phyloP scores from a whole-genome alignment of 2,113 vertebrate genomes.

The Ellobius talpinus region DNA sequence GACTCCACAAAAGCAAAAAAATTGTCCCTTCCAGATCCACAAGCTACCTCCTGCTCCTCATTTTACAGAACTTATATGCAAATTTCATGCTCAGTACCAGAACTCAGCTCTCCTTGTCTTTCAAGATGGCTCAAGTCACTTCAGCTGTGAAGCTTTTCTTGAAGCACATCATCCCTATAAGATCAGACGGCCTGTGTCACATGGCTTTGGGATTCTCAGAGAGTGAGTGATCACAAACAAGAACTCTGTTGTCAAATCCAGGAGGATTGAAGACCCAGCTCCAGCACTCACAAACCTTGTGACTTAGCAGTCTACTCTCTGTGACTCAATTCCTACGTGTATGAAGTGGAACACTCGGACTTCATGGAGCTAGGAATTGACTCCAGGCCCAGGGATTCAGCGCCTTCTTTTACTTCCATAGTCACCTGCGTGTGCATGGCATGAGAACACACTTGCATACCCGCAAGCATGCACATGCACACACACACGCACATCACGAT shows the following conservation, averaged over 20 bases:
- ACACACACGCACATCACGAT: not conserved
- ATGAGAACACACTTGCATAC: no score
- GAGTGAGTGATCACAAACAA: not conserved
- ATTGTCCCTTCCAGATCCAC: slow-evolving; percentile 7
- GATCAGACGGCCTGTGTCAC: not conserved
- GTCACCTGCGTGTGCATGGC: not conserved
- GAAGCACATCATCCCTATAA: slow-evolving; percentile 25
- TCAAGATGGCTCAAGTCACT: slow-evolving; percentile 21
- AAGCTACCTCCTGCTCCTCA: not conserved
- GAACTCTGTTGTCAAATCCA: not conserved
- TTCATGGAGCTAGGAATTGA: not conserved
- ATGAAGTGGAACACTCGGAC: not conserved
- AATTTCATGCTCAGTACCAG: not conserved
- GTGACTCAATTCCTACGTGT: slow-evolving; percentile 48
- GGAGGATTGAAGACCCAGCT: not conserved
- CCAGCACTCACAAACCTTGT: slow-evolving; percentile 3
- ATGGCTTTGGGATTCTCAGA: slow-evolving; percentile 23
- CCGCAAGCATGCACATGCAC: no score
- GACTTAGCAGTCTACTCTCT: not conserved
- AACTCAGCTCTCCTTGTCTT: not conserved
- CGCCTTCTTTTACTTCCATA: no score
- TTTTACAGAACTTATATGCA: slow-evolving; percentile 39
- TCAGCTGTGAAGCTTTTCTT: slow-evolving; percentile 26
- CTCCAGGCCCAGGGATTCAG: not conserved
- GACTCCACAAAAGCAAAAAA: slow-evolving; percentile 14